These are phyloP conservation scores for Rhopalosiphum nymphaeae DNA, from an alignment of 2,888 invertebrate species.

Conservation along the genomic window DNA sequence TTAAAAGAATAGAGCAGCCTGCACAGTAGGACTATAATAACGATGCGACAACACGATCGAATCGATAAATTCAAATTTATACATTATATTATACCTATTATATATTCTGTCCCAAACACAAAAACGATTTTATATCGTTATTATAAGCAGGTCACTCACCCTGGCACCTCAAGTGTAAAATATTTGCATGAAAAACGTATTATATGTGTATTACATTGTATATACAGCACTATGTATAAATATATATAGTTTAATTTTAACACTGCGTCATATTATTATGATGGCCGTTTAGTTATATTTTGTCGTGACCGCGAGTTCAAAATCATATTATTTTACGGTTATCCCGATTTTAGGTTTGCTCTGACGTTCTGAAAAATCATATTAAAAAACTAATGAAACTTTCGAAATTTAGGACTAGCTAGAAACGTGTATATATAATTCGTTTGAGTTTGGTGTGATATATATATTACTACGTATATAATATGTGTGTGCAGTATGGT, in stretches of 20 bases:
- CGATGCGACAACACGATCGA: neutral
- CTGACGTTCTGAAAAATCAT: neutral
- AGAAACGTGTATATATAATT: neutral
- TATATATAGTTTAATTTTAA: too few relatives aligned
- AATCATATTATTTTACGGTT: neutral
- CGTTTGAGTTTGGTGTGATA: neutral
- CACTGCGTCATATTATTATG: too few relatives aligned
- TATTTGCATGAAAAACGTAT: neutral
- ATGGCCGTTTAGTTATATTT: too few relatives aligned
- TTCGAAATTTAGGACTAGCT: neutral
- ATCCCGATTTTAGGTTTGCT: neutral
- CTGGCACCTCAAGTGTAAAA: neutral
- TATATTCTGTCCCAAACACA: neutral
- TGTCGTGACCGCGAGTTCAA: neutral
- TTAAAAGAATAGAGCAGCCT: neutral
- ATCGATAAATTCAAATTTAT: slow-evolving; percentile 13
- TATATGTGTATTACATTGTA: neutral
- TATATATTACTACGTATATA: neutral
- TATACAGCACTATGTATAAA: too few relatives aligned
- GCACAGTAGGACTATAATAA: neutral
- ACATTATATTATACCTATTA: neutral
- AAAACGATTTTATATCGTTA: neutral
- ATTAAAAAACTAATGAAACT: neutral
- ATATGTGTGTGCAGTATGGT: neutral
- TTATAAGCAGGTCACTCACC: neutral